Evolutionary conservation across 1,140 invertebrate species (phyloP).

Genomic region (Drosophila bifasciata): DNA sequence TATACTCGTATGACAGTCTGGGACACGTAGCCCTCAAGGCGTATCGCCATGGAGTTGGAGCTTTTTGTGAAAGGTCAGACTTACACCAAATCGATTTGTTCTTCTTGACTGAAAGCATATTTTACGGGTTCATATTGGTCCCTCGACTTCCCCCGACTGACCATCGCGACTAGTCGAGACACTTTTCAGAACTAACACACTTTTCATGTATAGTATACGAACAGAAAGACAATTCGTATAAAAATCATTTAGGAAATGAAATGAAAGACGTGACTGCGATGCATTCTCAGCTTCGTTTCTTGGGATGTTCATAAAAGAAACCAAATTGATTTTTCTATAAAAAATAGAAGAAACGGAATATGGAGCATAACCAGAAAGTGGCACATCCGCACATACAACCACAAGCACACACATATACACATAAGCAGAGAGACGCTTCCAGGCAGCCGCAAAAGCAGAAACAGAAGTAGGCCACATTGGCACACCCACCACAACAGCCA

Average conservation of each 20-base stretch:
- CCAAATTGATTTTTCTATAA: constrained; percentile 71
- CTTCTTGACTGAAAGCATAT: no score
- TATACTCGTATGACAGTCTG: no score
- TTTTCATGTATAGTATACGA: constrained; percentile 18
- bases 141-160: no score
- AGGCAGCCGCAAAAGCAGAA: constrained; percentile 60
- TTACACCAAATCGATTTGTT: no score
- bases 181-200: constrained; percentile 11
- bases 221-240: constrained; percentile 30
- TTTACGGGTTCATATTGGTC: no score
- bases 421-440: constrained; percentile 47
- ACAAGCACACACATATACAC: constrained; percentile 15
- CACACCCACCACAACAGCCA: constrained; percentile 24
- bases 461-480: constrained; percentile 75
- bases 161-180: not conserved
- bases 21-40: no score
- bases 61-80: no score
- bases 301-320: constrained; percentile 46
- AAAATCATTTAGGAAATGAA: constrained; percentile 53
- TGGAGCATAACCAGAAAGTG: constrained; percentile 47
- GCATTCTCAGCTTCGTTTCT: constrained; percentile 38
- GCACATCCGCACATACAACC: constrained; percentile 48
- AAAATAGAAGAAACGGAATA: constrained; percentile 42
- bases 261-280: constrained; percentile 62
- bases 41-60: no score